Base-by-base conservation (phyloP, 1,140 invertebrate genomes). In the Apis florea region DNA sequence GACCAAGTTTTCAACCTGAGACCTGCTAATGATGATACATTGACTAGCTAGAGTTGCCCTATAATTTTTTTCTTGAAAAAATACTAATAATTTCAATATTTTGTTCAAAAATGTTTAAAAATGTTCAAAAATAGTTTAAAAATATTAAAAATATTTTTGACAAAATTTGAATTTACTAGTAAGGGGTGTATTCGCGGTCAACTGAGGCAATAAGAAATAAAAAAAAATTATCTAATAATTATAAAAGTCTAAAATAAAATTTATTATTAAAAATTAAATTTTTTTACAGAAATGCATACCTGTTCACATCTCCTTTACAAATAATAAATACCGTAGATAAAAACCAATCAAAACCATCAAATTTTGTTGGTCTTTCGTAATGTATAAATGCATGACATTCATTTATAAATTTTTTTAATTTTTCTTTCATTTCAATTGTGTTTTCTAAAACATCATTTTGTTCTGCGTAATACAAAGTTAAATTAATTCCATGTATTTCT, bases 1-100 rank as follows among this genome's bases (percentile, higher is more conserved):
- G 86, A 90, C 83, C 2, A 92, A 94, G 93, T 94, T 94, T 94
- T 94, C 93, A 93, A 94, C 84, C 92, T 92, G 92, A 94, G 92
- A 93, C 92, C 89, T 89, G 87, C 90, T 88, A 70, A 89, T 93
- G 93, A 93, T 93, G 92, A 93, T 87, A 76, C 75, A 64, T 79
- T 88, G 91, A 90, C 85, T 90, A 90, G 93, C 92, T 93, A 78
- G 93, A 93, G 92, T 93, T 87, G 69, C 71, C 82, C 72, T 11
- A n/a, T 67, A 58, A 26, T 82, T 70, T 75, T 81, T 66, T 67
- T 54, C 56, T 59, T 21, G 67, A 68, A 73, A 59, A 84, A 56
- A 71, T 71, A 24, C 15, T 79, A 68, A 56, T 31, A 69, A 64
- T 61, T 79, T 86, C 24, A 24, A 69, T 76, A 69, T 66, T 64